These are phyloP conservation scores for Diarsia rubi DNA, from an alignment of 2,888 invertebrate species.

Conservation along the genomic window DNA sequence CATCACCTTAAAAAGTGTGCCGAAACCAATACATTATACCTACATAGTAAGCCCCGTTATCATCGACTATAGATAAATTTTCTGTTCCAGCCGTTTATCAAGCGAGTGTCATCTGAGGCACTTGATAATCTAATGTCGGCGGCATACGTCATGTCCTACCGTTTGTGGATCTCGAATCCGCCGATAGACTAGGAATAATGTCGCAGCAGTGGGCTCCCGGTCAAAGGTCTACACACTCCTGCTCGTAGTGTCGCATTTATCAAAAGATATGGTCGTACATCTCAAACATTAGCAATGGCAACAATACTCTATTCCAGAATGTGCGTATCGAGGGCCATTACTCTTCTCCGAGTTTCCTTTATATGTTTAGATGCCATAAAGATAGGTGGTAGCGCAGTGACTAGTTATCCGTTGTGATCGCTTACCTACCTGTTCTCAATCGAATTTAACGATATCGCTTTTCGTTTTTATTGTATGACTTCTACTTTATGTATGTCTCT, in stretches of 20 bases:
- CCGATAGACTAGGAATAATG: constrained; percentile 73
- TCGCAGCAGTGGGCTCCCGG: constrained; percentile 71
- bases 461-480: constrained; percentile 69
- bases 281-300: constrained; percentile 79
- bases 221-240: constrained; percentile 75
- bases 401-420: constrained; percentile 82
- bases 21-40: constrained; percentile 20
- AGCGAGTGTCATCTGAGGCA: constrained; percentile 31
- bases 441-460: constrained; percentile 77
- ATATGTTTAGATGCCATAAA: constrained; percentile 87
- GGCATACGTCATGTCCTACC: constrained; percentile 59
- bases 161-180: constrained; percentile 62
- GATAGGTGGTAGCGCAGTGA: constrained; percentile 80
- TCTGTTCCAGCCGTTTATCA: constrained; percentile 41
- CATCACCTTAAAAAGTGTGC: background rate
- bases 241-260: constrained; percentile 78
- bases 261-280: constrained; percentile 78
- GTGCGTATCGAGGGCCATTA: constrained; percentile 86
- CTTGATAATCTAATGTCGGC: constrained; percentile 59
- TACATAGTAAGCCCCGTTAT: constrained; percentile 32
- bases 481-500: constrained; percentile 52
- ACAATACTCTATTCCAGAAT: constrained; percentile 84
- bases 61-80: constrained; percentile 42
- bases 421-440: constrained; percentile 82
- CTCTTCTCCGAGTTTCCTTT: constrained; percentile 86